phyloP scores from a whole-genome alignment of 1,140 invertebrate species.

The Brachionus angularis region DNA sequence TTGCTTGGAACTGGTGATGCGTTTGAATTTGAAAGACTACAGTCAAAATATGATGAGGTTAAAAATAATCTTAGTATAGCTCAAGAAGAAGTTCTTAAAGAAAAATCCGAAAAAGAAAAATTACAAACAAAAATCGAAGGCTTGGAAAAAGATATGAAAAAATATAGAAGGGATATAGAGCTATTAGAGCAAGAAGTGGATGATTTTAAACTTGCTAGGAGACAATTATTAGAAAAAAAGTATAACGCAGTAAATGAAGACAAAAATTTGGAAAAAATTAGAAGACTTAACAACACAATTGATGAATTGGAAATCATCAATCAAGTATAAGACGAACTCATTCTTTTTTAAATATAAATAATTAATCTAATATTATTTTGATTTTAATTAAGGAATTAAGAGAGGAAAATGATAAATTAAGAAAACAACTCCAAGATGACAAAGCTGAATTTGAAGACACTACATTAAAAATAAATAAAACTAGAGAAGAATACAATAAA shows the following conservation, averaged over 20 bases:
- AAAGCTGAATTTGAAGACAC: constrained; percentile 4
- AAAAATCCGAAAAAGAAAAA: constrained; percentile 31
- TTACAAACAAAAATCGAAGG: too few relatives aligned
- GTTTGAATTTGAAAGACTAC: constrained; percentile 16
- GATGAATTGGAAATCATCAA: background rate
- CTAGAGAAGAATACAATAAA: constrained; percentile 13
- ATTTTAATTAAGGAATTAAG: background rate
- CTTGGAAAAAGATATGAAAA: too few relatives aligned
- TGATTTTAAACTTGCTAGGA: background rate
- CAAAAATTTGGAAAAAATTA: background rate
- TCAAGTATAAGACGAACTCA: constrained; percentile 21
- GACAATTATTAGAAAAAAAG: background rate
- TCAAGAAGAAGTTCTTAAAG: background rate
- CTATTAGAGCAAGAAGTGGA: background rate
- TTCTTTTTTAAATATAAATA: too few relatives aligned
- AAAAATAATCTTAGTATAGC: background rate
- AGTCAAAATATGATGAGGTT: background rate
- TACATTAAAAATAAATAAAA: constrained; percentile 9
- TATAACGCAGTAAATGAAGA: background rate
- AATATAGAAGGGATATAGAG: background rate
- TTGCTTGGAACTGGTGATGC: background rate
- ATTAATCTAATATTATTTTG: too few relatives aligned
- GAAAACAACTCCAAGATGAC: background rate
- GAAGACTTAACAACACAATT: background rate
- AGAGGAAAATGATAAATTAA: constrained; percentile 3